These are phyloP conservation scores for Drosophila mojavensis DNA, from an alignment of 1,140 invertebrate species.

Conservation along the genomic window DNA sequence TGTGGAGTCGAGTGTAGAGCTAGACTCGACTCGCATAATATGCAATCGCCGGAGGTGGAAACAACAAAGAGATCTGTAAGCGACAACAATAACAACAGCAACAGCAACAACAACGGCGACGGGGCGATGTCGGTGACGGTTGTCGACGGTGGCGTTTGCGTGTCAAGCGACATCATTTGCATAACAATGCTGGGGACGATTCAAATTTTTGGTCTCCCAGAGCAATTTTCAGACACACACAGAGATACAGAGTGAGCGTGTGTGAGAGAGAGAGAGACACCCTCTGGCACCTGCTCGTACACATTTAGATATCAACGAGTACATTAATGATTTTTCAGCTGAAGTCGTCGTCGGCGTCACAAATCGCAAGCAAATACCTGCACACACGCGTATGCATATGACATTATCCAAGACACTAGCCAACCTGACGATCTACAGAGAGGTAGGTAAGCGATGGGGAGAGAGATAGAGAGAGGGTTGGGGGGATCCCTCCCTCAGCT, in stretches of 20 bases:
- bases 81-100: slow-evolving; percentile 52
- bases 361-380: slow-evolving; percentile 56
- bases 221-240: slow-evolving; percentile 69
- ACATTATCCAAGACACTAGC: slow-evolving; percentile 57
- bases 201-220: slow-evolving; percentile 80
- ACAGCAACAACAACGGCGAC: slow-evolving; percentile 8
- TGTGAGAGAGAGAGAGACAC: slow-evolving; percentile 30
- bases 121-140: slow-evolving; percentile 29
- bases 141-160: slow-evolving; percentile 64
- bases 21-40: slow-evolving; percentile 43
- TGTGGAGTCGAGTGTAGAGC: slow-evolving; percentile 5
- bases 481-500: neutral
- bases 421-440: too few species aligned
- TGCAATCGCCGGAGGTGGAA: slow-evolving; percentile 64
- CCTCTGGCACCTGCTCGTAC: slow-evolving; percentile 65
- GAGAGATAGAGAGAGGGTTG: too few species aligned
- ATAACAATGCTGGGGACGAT: slow-evolving; percentile 82
- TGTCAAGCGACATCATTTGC: slow-evolving; percentile 81
- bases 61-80: slow-evolving; percentile 74
- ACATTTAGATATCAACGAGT: slow-evolving; percentile 42
- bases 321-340: slow-evolving; percentile 61
- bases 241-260: slow-evolving; percentile 13
- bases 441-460: too few species aligned
- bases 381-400: slow-evolving; percentile 60
- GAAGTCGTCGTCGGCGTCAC: slow-evolving; percentile 37